Conservation (phyloP, 1,140 invertebrate species). For the Cherax destructor region DNA sequence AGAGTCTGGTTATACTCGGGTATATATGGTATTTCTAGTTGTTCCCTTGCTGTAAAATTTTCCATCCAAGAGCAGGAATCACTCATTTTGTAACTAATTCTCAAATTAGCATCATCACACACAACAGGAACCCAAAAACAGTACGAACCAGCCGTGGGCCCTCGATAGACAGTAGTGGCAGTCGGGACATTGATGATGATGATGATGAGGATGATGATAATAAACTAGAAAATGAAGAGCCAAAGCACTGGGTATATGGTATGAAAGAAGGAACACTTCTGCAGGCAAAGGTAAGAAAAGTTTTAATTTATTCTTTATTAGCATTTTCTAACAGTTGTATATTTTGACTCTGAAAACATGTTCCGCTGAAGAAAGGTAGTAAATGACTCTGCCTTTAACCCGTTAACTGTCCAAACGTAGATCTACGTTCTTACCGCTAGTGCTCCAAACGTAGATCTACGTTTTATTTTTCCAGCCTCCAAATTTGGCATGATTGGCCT, state of each 20-base stretch:
- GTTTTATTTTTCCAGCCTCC: too few species aligned
- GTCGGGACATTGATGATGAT: slow-evolving; percentile 71
- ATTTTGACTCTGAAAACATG: too few species aligned
- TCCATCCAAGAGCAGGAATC: slow-evolving; percentile 37
- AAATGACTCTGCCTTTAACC: too few species aligned
- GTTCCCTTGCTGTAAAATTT: slow-evolving; percentile 16
- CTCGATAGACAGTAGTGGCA: slow-evolving; percentile 69
- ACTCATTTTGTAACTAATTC: slow-evolving; percentile 50
- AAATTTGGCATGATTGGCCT: too few species aligned
- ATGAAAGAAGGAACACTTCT: slow-evolving; percentile 71
- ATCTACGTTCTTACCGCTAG: too few species aligned
- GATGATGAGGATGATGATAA: slow-evolving; percentile 73
- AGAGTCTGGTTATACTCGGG: too few species aligned
- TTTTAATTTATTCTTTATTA: too few species aligned
- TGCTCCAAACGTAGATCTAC: too few species aligned
- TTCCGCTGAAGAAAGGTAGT: too few species aligned
- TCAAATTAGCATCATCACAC: slow-evolving; percentile 52
- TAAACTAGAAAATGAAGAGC: slow-evolving; percentile 58
- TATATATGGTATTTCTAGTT: not conserved
- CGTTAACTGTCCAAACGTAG: too few species aligned
- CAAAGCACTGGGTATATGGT: slow-evolving; percentile 71
- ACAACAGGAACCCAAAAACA: slow-evolving; percentile 62
- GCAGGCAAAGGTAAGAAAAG: slow-evolving; percentile 62
- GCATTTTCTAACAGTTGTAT: too few species aligned
- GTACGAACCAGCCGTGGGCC: slow-evolving; percentile 63